Evolutionary conservation across 1,140 invertebrate species (phyloP).

Genomic region (Calephelis nemesis): DNA sequence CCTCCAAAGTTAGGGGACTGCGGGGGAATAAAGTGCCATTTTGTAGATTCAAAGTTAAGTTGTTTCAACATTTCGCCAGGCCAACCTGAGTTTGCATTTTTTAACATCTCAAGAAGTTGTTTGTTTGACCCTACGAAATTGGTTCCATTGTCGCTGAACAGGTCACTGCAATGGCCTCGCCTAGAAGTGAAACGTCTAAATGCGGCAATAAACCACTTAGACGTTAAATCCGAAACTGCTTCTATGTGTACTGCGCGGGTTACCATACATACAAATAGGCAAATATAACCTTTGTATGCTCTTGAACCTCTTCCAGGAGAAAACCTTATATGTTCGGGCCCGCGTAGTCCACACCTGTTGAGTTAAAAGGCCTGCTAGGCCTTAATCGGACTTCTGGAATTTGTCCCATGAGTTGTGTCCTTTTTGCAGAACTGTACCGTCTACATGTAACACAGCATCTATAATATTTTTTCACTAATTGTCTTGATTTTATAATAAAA

Average conservation of each 20-base stretch:
- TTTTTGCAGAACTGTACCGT: not conserved
- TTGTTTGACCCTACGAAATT: not conserved
- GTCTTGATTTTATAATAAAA: not conserved
- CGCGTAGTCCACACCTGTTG: not conserved
- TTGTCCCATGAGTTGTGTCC: not conserved
- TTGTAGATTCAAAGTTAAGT: not conserved
- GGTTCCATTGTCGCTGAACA: not conserved
- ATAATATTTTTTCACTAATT: not conserved
- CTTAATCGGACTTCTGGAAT: not conserved
- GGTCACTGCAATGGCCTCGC: not conserved
- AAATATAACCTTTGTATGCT: not conserved
- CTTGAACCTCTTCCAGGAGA: not conserved
- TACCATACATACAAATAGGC: not conserved
- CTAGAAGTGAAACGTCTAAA: not conserved
- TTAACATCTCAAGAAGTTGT: not conserved
- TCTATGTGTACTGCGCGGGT: not conserved
- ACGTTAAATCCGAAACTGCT: not conserved
- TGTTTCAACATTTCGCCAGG: not conserved
- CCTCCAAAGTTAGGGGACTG: not conserved
- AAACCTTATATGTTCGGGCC: not conserved
- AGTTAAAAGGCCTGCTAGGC: not conserved
- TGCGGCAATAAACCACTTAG: not conserved
- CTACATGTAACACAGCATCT: not conserved
- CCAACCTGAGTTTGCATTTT: not conserved
- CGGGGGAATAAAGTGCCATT: constrained; percentile 2